phyloP scores from a whole-genome alignment of 2,113 vertebrate genomes.

The Nanorana parkeri region DNA sequence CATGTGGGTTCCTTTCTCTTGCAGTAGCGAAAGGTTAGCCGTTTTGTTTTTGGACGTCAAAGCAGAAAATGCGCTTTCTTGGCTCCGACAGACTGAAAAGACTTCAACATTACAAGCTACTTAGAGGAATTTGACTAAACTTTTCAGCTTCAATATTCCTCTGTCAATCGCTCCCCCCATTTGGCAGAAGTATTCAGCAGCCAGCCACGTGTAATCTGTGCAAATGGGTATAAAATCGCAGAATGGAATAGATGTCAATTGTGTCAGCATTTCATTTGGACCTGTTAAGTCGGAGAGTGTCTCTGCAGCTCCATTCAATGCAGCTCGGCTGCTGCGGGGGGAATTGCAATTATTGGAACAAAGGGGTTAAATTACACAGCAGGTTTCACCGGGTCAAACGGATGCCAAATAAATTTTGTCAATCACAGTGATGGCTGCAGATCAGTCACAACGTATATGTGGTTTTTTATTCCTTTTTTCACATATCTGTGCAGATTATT shows the following conservation, averaged over 20 bases:
- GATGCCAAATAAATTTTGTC: constrained; percentile 2
- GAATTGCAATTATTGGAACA: not conserved
- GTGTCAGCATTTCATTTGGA: not conserved
- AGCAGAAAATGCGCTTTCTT: not conserved
- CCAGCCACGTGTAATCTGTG: constrained; percentile 4
- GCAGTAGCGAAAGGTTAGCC: too few species aligned
- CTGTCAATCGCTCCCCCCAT: not conserved
- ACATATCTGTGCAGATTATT: too few species aligned
- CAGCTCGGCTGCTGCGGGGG: not conserved
- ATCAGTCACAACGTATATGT: not conserved
- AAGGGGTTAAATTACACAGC: constrained; percentile 6
- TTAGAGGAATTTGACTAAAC: not conserved
- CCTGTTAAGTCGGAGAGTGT: not conserved
- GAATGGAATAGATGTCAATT: not conserved
- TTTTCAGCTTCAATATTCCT: not conserved
- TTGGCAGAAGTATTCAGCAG: constrained; percentile 4
- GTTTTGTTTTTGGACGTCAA: not conserved
- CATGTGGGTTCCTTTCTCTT: too few species aligned
- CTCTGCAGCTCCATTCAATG: not conserved
- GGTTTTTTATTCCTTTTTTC: too few species aligned
- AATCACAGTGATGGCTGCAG: constrained; percentile 23
- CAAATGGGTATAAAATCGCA: not conserved
- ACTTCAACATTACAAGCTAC: not conserved
- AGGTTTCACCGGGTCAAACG: not conserved
- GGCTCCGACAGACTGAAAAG: not conserved